Evolutionary conservation across 2,888 invertebrate species (phyloP), one percentile per base, ranked within the genome.

Genomic region (Drosophila imparisetae): DNA sequence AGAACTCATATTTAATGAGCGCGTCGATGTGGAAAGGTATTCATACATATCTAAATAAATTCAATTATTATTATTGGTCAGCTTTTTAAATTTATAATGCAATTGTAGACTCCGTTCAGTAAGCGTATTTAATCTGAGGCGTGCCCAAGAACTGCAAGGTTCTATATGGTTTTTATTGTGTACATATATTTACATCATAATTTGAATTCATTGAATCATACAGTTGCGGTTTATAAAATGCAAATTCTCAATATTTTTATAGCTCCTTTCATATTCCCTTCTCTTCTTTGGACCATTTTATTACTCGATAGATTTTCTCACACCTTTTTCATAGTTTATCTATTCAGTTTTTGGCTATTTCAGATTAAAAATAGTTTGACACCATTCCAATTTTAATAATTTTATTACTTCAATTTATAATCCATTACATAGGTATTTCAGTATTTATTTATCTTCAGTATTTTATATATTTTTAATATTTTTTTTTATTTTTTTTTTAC

Each of bases 1-100:
- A 60, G 60, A 67, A 34, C 40, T 40, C 10, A 36, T 29, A 40
- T 21, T 38, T 18, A 15, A 7, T 34, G 48, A 34, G 34, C 2
- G 21, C 38, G 32, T 30, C 18, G 53, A 32, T 34, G 48, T 48
- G 57, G 29, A 40, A 30, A 30, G n/a, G 38, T 38, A 55, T 55
- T 36, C 24, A 11, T 10, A 2, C 3, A 53, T 24, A 15, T 24
- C 15, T 4, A 45, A 45, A 45, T 45, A 24, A 24, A 45, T 45
- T 13, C 7, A 24, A 45, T 24, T 45, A 2, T 45, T 45, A 8
- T 8, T 24, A 45, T 24, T 45, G 15, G 8, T 15, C 21, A 24
- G 45, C 24, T 24, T 45, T 8, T 45, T 15, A 8, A 2, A 24
- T 15, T 24, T 24, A 4, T 45, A 45, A 45, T 15, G 4, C 7